Base-by-base conservation (phyloP, 2,888 invertebrate species). In the Synanthedon tipuliformis region DNA sequence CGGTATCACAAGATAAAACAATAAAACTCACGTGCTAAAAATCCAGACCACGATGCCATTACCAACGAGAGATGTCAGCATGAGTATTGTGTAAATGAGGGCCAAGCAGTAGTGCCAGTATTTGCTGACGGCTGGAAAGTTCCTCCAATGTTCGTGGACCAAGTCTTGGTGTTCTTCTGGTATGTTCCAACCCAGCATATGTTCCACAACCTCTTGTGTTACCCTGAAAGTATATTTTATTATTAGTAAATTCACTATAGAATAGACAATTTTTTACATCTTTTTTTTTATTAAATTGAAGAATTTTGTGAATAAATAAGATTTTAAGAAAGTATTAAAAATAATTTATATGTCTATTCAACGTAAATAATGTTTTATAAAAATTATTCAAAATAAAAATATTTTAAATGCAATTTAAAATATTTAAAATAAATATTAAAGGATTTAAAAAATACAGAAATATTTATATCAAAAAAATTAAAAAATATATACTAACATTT, bases 21-120 rank as follows among this genome's bases (percentile, higher is more conserved):
- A 13, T 54, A 50, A 34, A 49, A 87, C 91, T 90, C 72, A 93
- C 92, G 92, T 92, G 69, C 91, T 86, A 69, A 93, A 93, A 66
- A 93, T 91, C 91, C 92, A 92, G 57, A 93, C 86, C 58, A 93
- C 93, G 61, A 92, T 89, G 4, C 92, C 92, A 65, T 93, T 93
- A n/a, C 93, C 93, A 16, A 90, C 81, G 2, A 90, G 50, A 0
- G 91, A 92, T 2, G 89, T 78, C 1, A 88, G 54, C 88, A 92
- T 89, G 34, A 93, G 84, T 66, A 89, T 85, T 18, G 90, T 82
- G 71, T 92, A 93, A 57, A 91, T 81, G 41, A 92, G 86, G 2
- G 91, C 93, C 15, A 93, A 72, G 48, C 90, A 81, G 56, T 89
- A 90, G 66, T 92, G 92, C 88, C 90, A 90, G 68, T 90, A 91